Evolutionary conservation across 1,140 invertebrate species (phyloP).

Genomic region (Bicyclus anynana): DNA sequence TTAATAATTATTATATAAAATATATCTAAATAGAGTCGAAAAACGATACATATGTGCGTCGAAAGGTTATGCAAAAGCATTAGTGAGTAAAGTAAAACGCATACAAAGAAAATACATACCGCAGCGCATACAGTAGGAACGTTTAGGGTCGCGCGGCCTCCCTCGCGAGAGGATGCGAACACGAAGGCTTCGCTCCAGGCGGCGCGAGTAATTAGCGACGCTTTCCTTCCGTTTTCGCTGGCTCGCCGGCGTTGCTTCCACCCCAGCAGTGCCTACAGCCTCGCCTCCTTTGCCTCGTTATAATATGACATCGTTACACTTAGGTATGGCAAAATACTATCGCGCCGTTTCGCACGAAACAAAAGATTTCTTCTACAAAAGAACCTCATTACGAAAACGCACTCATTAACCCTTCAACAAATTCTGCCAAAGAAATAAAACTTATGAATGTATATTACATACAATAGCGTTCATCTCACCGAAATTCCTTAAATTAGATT

Average conservation of each 20-base stretch:
- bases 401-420: slow-evolving; percentile 16
- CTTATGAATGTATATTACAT: slow-evolving; percentile 7
- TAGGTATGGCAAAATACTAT: slow-evolving; percentile 20
- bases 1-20: too few relatives aligned
- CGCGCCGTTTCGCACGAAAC: slow-evolving; percentile 12
- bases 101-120: slow-evolving; percentile 24
- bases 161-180: slow-evolving; percentile 28
- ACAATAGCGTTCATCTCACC: neutral
- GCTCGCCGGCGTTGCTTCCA: slow-evolving; percentile 28
- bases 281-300: slow-evolving; percentile 19
- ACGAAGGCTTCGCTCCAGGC: slow-evolving; percentile 38
- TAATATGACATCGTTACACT: slow-evolving; percentile 22
- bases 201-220: slow-evolving; percentile 62
- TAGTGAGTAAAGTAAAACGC: slow-evolving; percentile 4
- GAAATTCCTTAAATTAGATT: slow-evolving; percentile 9
- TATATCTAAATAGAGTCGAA: too few relatives aligned
- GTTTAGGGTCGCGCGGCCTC: slow-evolving; percentile 18
- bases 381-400: slow-evolving; percentile 14
- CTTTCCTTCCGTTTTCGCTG: slow-evolving; percentile 60
- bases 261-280: slow-evolving; percentile 21
- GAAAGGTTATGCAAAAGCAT: neutral
- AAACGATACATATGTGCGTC: neutral
- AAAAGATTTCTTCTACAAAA: slow-evolving; percentile 13
- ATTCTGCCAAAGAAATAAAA: slow-evolving; percentile 11
- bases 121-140: slow-evolving; percentile 18